These are phyloP conservation scores for Microtus oregoni DNA, from an alignment of 2,113 vertebrate genomes.

Conservation along the genomic window DNA sequence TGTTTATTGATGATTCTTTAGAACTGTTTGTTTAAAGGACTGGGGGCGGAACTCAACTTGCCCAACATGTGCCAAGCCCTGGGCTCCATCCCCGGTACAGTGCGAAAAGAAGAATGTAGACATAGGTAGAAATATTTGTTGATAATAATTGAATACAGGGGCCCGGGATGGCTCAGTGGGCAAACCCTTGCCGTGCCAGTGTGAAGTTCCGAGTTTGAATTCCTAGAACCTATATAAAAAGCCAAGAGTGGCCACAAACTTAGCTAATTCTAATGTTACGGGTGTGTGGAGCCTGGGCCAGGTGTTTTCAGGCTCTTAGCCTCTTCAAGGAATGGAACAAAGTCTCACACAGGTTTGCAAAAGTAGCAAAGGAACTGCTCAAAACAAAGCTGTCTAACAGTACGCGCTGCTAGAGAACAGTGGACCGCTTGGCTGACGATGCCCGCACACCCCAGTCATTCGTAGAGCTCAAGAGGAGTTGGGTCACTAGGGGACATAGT, in stretches of 20 bases:
- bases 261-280: background rate
- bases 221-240: background rate
- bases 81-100: too few relatives aligned
- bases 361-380: background rate
- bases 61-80: too few relatives aligned
- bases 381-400: background rate
- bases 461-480: background rate
- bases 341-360: background rate
- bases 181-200: background rate
- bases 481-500: background rate
- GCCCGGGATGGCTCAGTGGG: background rate
- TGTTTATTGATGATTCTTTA: background rate
- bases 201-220: background rate
- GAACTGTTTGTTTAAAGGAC: background rate
- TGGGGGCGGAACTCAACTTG: background rate
- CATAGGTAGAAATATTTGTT: background rate
- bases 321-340: background rate
- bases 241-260: background rate
- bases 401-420: background rate
- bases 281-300: background rate
- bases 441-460: background rate
- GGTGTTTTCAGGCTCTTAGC: background rate
- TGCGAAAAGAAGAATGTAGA: background rate
- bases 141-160: background rate
- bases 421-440: background rate